These are phyloP conservation scores for Mythimna ferrago DNA, from an alignment of 2,888 invertebrate species.

Conservation along the genomic window DNA sequence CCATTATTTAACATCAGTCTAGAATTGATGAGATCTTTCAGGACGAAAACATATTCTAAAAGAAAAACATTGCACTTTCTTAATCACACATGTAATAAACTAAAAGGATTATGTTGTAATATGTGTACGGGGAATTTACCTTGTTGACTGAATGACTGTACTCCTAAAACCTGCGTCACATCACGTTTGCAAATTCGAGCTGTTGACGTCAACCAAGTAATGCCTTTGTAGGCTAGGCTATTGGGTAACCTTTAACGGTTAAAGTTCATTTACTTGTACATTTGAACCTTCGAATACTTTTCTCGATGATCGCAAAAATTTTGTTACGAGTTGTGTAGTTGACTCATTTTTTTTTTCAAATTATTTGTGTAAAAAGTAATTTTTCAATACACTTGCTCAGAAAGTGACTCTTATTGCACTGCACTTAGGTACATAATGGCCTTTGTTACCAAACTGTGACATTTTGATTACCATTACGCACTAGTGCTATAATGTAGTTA, in stretches of 20 bases:
- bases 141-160: constrained; percentile 28
- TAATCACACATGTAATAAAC: constrained; percentile 7
- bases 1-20: not conserved
- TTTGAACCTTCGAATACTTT: not conserved
- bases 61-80: not conserved
- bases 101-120: constrained; percentile 3
- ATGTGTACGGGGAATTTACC: constrained; percentile 27
- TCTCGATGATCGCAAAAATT: not conserved
- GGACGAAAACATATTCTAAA: not conserved
- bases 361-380: too few relatives aligned
- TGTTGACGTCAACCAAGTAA: constrained; percentile 35
- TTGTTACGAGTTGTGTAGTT: not conserved
- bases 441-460: too few relatives aligned
- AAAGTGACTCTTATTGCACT: too few relatives aligned
- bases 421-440: too few relatives aligned
- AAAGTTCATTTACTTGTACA: constrained; percentile 10
- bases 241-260: constrained; percentile 2
- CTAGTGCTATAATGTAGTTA: too few relatives aligned
- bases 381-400: too few relatives aligned
- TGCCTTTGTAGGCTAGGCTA: not conserved
- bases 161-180: constrained; percentile 35
- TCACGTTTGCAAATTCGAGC: constrained; percentile 40
- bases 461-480: too few relatives aligned
- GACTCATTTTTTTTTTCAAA: too few relatives aligned
- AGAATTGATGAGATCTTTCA: not conserved